phyloP scores from a whole-genome alignment of 2,113 vertebrate genomes.

The Callospermophilus lateralis region DNA sequence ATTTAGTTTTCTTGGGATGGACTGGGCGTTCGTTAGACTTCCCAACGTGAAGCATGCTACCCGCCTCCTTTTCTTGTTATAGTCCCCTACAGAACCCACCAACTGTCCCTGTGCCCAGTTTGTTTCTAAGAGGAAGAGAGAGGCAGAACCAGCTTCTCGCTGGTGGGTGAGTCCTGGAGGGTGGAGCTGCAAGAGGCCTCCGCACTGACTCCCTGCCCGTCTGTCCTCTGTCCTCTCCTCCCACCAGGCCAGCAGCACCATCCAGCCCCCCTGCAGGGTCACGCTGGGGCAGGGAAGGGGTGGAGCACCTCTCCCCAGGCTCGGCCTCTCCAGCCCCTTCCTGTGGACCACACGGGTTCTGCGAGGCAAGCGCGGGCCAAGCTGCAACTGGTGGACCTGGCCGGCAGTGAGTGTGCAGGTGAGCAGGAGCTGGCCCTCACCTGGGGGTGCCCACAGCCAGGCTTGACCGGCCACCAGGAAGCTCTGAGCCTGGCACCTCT shows the following conservation, averaged over 20 bases:
- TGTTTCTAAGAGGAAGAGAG: not conserved
- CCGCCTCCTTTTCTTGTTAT: no score
- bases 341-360: constrained; percentile 40
- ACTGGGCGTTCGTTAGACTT: no score
- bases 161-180: not conserved
- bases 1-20: not conserved
- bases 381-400: constrained; percentile 93
- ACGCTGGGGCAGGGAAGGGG: not conserved
- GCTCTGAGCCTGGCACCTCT: not conserved
- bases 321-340: not conserved
- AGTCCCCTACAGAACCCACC: not conserved
- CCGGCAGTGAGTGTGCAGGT: constrained; percentile 92
- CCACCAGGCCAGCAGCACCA: constrained; percentile 45
- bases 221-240: rapidly evolving
- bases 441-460: rapidly evolving
- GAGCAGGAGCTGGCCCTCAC: not conserved
- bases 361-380: constrained; percentile 82
- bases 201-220: rapidly evolving
- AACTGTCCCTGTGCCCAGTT: no score
- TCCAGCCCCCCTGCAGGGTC: constrained; percentile 25
- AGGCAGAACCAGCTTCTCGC: no score
- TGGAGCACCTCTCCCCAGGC: not conserved
- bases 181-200: no score
- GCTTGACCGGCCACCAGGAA: not conserved
- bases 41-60: not conserved